A percentile compares a stretch with the other conserved stretches of the same genome.
Evolutionary conservation across 2,113 vertebrate genomes (phyloP).

Genomic region (Chrysemys picta): DNA sequence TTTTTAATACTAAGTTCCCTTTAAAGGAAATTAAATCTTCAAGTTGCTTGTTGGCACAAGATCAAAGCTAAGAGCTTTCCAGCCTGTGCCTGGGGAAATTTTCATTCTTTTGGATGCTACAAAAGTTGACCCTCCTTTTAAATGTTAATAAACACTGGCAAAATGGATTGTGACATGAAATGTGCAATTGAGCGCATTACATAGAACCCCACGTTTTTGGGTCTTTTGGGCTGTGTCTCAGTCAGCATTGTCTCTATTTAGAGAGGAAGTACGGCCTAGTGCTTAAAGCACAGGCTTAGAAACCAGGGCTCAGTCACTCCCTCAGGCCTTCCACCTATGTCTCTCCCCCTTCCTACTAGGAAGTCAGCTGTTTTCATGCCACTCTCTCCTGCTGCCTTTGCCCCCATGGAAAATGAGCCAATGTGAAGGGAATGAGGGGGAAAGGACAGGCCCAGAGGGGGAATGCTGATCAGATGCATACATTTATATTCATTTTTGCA

Average conservation of each 20-base stretch:
- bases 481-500: neutral
- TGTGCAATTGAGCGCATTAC: neutral
- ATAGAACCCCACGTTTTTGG: accelerated
- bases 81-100: neutral
- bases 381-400: neutral
- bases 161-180: neutral
- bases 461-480: neutral
- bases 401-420: neutral
- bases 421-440: neutral
- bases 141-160: neutral
- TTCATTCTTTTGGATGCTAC: neutral
- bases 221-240: neutral
- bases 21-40: neutral
- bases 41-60: neutral
- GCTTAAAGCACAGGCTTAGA: neutral
- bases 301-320: neutral
- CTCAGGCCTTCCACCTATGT: accelerated
- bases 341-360: neutral
- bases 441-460: neutral
- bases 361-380: neutral
- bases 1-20: neutral
- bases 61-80: neutral
- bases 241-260: neutral
- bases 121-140: neutral
- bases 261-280: neutral